Evolutionary conservation across 92 coral and sea anemone genomes (phyloP), one percentile per base, ranked within the genome.

Genomic region (Umimayanthus kanabou): DNA sequence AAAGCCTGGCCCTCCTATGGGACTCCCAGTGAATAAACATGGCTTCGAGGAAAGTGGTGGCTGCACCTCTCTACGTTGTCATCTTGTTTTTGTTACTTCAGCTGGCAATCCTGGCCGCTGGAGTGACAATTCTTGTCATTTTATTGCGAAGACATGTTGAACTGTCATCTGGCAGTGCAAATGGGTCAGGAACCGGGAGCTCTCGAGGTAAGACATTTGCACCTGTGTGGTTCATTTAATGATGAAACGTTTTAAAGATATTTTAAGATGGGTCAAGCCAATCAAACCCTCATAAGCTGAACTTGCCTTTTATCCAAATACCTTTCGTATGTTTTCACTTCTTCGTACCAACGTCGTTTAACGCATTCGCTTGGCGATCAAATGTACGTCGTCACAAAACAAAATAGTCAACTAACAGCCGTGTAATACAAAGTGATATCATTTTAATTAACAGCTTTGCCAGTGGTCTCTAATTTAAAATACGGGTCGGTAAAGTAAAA

Each of bases 31-130:
- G n/a, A 29, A 26, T 72, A 33, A 72, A 29, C 42, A 75, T 75
- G 79, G 45, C 79, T 75, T 75, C 83, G 40, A 79, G 20, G 39
- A 79, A 50, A 47, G 39, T 20, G 22, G 83, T 53, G 16, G 70
- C 33, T 0, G 66, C 55, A 30, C 84, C 84, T 22, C 20, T 25
- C 40, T 80, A 57, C 13, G 84, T 80, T 30, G 40, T 80, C 4
- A 61, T 80, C 11, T 5, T 37, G 37, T 80, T 80, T 28, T 0
- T 80, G 45, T 20, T 80, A 26, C 42, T 80, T 80, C 84, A 55
- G 43, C n/a, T 80, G 40, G 71, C 43, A 0, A 33, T 55, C 6
- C 45, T 80, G 25, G 84, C 84, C 4, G 69, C 69, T 6, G 84
- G 84, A 26, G 42, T 80, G 23, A 61, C 84, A 10, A 29, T 80